Conservation (phyloP, 2,888 invertebrate species). For the Drosophila pegasa region DNA sequence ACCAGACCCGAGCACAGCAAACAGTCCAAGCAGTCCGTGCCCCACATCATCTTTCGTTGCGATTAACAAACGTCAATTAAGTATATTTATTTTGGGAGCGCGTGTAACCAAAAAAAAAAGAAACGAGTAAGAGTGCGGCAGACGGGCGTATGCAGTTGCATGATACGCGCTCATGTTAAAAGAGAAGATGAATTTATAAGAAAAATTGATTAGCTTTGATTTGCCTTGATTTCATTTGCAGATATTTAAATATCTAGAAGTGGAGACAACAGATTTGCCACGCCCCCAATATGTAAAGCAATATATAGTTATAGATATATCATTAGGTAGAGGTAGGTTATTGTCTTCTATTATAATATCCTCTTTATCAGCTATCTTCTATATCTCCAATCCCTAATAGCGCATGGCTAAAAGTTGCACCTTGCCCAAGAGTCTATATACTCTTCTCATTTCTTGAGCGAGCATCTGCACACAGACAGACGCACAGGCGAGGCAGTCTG, state of each 20-base stretch:
- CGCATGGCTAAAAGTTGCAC: too few species aligned
- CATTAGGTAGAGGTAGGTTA: too few species aligned
- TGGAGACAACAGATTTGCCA: too few species aligned
- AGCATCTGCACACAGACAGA: constrained; percentile 6
- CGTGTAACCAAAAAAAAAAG: constrained; percentile 60
- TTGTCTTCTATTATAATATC: too few species aligned
- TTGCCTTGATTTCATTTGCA: not conserved
- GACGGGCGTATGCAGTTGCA: not conserved
- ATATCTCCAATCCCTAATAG: too few species aligned
- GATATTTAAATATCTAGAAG: too few species aligned
- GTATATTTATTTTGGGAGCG: constrained; percentile 74
- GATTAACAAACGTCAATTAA: constrained; percentile 79
- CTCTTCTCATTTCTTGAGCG: not conserved
- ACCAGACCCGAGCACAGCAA: constrained; percentile 12
- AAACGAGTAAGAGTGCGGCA: constrained; percentile 1
- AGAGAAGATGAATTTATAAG: not conserved
- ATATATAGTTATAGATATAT: too few species aligned
- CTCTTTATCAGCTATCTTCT: too few species aligned
- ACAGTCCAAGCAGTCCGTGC: constrained; percentile 13
- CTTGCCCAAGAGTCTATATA: not conserved
- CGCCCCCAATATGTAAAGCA: too few species aligned
- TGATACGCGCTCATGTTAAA: not conserved
- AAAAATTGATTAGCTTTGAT: not conserved
- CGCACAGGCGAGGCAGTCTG: constrained; percentile 18
- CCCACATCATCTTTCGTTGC: constrained; percentile 46